Evolutionary conservation across 2,113 vertebrate species (phyloP), one percentile per base, ranked within the genome.

Genomic region (Brachyistius frenatus): DNA sequence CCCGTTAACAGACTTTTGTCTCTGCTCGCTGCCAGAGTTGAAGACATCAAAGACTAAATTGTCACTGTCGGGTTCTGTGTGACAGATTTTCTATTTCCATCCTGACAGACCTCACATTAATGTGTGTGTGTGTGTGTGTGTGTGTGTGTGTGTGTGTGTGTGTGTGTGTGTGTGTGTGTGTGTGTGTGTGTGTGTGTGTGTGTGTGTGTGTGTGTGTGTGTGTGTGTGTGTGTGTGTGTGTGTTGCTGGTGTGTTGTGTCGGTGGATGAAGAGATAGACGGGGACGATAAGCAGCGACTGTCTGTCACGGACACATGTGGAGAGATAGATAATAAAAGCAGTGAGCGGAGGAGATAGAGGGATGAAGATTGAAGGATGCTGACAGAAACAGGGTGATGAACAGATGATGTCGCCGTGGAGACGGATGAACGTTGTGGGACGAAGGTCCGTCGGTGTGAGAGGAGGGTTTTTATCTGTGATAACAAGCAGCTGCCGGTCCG

Each of bases 31-130:
- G 63, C 39, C 41, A 54, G n/a, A 76, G 67, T 32, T 53, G 32
- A 84, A 66, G 57, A 66, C 66, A 78, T 81, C 62, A 74, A 69
- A 73, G 54, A 60, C 63, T 41, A 39, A 72, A 78, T 30, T 49
- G 62, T 83, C 57, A 66, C 63, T 63, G 62, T 73, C 36, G 7
- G 41, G 39, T 55, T 49, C 49, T 62, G 66, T 1, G 0, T 66
- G 68, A 78, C 62, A 76, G 71, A 66, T 70, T 65, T 61, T 55
- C 72, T 47, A 41, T 73, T 79, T 86, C 49, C 55, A 13, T 67
- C 50, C 66, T 47, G 67, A 73, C 64, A 80, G 54, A 73, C 13
- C 54, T 79, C 64, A 47, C 72, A 56, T 76, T 47, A 39, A 14
- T 1, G 1, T 16, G 32, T 14, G 49, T 65, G 56, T 36, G 15